phyloP scores from a whole-genome alignment of 1,140 invertebrate genomes.

The Hydropsyche tenuis region DNA sequence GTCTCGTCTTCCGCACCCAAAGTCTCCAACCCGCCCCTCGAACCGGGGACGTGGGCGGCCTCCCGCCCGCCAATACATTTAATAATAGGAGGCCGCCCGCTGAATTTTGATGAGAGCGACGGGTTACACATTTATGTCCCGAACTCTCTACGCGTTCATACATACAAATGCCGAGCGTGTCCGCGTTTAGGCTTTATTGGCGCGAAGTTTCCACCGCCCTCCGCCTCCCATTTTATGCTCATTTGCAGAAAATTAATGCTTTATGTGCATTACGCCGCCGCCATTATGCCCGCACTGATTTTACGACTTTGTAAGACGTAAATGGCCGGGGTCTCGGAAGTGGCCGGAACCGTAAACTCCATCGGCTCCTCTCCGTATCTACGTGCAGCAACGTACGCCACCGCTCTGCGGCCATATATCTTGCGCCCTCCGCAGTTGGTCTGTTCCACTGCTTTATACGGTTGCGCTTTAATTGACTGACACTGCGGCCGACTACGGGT shows the following conservation, averaged over 20 bases:
- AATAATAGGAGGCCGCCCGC: slow-evolving; percentile 48
- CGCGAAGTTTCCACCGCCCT: slow-evolving; percentile 12
- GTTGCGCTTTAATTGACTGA: slow-evolving; percentile 3
- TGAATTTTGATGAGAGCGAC: slow-evolving; percentile 47
- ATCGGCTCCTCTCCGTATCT: no score
- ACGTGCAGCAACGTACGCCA: neutral
- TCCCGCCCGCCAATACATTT: slow-evolving; percentile 47
- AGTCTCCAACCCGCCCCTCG: neutral
- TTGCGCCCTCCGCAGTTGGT: neutral
- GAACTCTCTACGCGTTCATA: slow-evolving; percentile 44
- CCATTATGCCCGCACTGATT: slow-evolving; percentile 36
- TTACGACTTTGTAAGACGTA: slow-evolving; percentile 44
- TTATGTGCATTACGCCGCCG: slow-evolving; percentile 41
- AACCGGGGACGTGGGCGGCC: neutral
- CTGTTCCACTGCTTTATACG: neutral
- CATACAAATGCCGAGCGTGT: slow-evolving; percentile 45
- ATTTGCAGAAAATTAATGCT: slow-evolving; percentile 49
- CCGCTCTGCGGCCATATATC: neutral
- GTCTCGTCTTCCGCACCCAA: neutral
- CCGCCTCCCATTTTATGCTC: slow-evolving; percentile 43
- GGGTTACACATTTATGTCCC: slow-evolving; percentile 48
- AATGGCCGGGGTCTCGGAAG: slow-evolving; percentile 28
- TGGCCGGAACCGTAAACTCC: slow-evolving; percentile 3
- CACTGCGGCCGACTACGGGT: neutral
- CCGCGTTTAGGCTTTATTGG: slow-evolving; percentile 35